These are phyloP conservation scores for Coccyzus lansbergi DNA, from an alignment of 2,797 vertebrate genomes.

Conservation along the genomic window DNA sequence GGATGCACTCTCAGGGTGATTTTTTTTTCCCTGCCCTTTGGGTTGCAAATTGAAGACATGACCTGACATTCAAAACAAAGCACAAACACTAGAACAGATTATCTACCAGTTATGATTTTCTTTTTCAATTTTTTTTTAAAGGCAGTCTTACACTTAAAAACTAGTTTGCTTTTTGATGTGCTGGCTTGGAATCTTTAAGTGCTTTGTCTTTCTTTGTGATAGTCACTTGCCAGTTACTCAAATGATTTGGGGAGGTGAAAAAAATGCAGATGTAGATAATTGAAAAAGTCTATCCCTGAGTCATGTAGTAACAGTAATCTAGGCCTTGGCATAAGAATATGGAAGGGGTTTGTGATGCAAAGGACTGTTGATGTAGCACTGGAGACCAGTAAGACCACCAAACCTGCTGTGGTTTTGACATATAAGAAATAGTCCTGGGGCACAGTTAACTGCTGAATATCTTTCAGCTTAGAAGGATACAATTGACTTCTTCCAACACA, in stretches of 20 bases:
- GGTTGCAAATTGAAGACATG: not conserved
- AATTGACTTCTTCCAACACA: not conserved
- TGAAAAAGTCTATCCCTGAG: rapidly evolving
- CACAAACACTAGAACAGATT: not conserved
- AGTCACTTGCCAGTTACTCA: not conserved
- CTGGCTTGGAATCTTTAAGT: not conserved
- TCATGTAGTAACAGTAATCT: not conserved
- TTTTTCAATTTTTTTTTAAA: not conserved
- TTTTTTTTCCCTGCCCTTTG: not conserved
- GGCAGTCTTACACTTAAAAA: not conserved
- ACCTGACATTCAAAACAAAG: not conserved
- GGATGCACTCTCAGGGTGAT: rapidly evolving
- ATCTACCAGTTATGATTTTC: not conserved
- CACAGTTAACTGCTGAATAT: not conserved
- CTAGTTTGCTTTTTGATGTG: not conserved
- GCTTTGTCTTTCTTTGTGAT: not conserved
- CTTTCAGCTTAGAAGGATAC: not conserved
- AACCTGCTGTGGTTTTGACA: not conserved
- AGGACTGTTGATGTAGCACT: not conserved
- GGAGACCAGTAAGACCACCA: not conserved
- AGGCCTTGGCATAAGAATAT: not conserved
- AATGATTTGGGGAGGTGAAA: not conserved
- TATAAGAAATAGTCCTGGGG: not conserved
- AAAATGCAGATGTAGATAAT: not conserved
- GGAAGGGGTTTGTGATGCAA: not conserved